phyloP scores from a whole-genome alignment of 2,888 invertebrate species.

The Eupithecia subumbrata region DNA sequence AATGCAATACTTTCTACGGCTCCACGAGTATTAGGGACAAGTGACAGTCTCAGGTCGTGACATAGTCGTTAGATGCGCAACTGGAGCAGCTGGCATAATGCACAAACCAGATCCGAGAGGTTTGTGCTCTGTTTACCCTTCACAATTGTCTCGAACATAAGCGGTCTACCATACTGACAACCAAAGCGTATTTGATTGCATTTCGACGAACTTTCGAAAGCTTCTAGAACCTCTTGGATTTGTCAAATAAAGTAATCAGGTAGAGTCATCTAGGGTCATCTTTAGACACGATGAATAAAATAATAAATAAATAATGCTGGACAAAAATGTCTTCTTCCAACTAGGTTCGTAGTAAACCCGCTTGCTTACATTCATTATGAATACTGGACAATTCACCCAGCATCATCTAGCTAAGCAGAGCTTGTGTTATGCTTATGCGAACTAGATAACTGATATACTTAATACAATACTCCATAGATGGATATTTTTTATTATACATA shows the following conservation, averaged over 20 bases:
- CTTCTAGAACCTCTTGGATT: background rate
- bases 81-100: constrained; percentile 67
- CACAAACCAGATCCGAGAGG: constrained; percentile 60
- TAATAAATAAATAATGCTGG: background rate
- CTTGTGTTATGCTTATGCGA: no score
- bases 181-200: background rate
- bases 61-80: constrained; percentile 61
- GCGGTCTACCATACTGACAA: background rate
- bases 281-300: background rate
- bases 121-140: constrained; percentile 75
- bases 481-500: no score
- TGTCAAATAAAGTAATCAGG: background rate
- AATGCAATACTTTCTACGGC: constrained; percentile 19
- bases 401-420: no score
- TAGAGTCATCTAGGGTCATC: background rate
- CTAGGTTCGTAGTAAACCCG: no score
- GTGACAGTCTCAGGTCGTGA: constrained; percentile 36
- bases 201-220: constrained; percentile 6
- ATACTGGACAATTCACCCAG: no score
- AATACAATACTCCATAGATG: no score
- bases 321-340: no score
- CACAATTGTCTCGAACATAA: constrained; percentile 52
- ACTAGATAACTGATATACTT: no score
- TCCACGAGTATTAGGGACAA: constrained; percentile 34
- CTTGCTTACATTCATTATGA: no score